phyloP scores from a whole-genome alignment of 2,888 invertebrate species.

The Strigamia maritima region DNA sequence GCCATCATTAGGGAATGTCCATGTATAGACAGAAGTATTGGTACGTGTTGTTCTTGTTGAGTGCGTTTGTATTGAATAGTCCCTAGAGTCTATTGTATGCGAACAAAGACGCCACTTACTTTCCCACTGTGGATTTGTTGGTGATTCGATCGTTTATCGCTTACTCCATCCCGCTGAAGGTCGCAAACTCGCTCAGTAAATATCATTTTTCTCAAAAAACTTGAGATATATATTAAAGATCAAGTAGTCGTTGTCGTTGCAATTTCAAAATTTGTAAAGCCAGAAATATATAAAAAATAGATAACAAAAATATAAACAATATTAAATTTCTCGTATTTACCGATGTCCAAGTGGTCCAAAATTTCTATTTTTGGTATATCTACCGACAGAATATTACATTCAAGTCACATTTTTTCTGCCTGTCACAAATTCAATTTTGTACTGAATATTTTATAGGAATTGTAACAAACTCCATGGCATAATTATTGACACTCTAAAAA shows the following conservation, averaged over 20 bases:
- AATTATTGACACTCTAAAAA: background rate
- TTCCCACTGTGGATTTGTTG: background rate
- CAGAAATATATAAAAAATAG: too few relatives aligned
- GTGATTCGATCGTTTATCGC: background rate
- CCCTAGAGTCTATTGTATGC: background rate
- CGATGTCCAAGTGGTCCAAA: too few relatives aligned
- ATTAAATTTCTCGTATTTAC: too few relatives aligned
- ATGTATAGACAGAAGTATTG: background rate
- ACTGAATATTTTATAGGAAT: background rate
- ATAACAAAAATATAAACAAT: too few relatives aligned
- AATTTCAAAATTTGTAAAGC: too few relatives aligned
- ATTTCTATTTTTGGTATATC: too few relatives aligned
- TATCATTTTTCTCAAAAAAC: background rate
- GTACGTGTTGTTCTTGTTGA: background rate
- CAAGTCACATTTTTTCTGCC: too few relatives aligned
- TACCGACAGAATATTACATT: too few relatives aligned
- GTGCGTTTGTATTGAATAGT: background rate
- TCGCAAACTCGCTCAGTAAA: background rate
- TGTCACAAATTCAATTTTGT: background rate
- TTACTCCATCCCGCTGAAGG: background rate
- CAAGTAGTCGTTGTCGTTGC: background rate
- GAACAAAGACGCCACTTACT: background rate
- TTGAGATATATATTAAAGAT: background rate
- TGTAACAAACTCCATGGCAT: background rate
- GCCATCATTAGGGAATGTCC: background rate